Conservation (phyloP, 2,888 invertebrate species). For the Sphaeridia pumilis region DNA sequence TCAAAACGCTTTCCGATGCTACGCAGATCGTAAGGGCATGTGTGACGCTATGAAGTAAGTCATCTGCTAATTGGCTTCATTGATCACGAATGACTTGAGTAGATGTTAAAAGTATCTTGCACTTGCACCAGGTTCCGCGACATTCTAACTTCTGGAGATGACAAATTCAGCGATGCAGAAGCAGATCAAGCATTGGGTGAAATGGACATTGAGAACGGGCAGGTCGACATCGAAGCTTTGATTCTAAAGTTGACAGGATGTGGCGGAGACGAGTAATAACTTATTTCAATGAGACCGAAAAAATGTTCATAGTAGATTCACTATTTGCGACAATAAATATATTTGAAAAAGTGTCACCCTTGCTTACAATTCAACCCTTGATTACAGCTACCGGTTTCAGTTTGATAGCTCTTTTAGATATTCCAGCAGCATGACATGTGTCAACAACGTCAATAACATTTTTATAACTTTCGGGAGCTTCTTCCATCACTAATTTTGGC, state of each 20-base stretch:
- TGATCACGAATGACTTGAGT: background rate
- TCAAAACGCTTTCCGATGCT: slow-evolving; percentile 38
- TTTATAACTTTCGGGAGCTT: slow-evolving; percentile 98
- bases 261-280: no score
- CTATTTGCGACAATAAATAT: no score
- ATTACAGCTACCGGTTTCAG: slow-evolving; percentile 96
- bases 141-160: slow-evolving; percentile 3
- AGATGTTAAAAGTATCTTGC: no score
- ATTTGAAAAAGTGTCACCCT: no score
- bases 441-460: slow-evolving; percentile 99
- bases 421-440: slow-evolving; percentile 94
- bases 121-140: slow-evolving; percentile 3
- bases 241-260: slow-evolving; percentile 4
- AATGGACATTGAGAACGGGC: slow-evolving; percentile 11
- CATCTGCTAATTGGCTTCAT: background rate
- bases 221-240: background rate
- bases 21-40: slow-evolving; percentile 36
- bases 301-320: no score
- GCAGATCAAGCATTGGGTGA: slow-evolving; percentile 7
- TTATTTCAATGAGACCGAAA: no score
- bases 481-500: slow-evolving; percentile 99
- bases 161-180: slow-evolving; percentile 7
- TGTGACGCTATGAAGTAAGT: slow-evolving; percentile 33
- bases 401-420: slow-evolving; percentile 93
- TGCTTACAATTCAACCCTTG: slow-evolving; percentile 87